Conservation (phyloP, 2,797 vertebrate species). For the Tragelaphus oryx region DNA sequence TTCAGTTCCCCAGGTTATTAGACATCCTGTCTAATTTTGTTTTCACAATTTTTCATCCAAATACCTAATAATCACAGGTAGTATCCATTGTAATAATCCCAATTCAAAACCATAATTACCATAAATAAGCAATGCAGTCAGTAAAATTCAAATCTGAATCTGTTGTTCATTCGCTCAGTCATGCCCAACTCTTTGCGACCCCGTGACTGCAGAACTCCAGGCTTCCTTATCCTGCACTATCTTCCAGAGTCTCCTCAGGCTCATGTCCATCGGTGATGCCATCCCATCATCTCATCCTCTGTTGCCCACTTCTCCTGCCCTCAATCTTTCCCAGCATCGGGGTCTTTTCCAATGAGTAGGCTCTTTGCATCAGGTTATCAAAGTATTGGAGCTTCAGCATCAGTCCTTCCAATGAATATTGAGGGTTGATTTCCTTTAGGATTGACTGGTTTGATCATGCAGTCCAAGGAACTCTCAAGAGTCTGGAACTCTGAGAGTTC, state of each 20-base stretch:
- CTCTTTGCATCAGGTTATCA: background rate
- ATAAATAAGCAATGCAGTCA: background rate
- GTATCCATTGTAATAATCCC: background rate
- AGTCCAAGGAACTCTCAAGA: background rate
- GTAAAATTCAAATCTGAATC: background rate
- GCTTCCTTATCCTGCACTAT: background rate
- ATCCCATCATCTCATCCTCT: background rate
- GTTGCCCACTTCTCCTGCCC: background rate
- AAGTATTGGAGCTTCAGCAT: background rate
- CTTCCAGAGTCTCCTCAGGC: background rate
- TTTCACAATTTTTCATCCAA: background rate
- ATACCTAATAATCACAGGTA: background rate
- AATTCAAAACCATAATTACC: background rate
- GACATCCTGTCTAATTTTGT: background rate
- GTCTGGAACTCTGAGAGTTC: background rate
- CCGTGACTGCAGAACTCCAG: background rate
- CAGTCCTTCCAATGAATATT: background rate
- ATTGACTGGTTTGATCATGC: background rate
- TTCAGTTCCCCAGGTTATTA: background rate
- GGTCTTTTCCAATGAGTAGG: background rate
- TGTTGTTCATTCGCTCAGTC: background rate
- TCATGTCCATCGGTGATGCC: background rate
- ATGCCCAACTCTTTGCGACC: background rate
- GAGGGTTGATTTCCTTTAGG: background rate
- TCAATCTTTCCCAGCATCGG: background rate